Percentiles rank a stretch among this genome's conserved stretches.
These are phyloP conservation scores for Euwallacea fornicatus DNA, from an alignment of 1,140 invertebrate species.

Conservation along the genomic window DNA sequence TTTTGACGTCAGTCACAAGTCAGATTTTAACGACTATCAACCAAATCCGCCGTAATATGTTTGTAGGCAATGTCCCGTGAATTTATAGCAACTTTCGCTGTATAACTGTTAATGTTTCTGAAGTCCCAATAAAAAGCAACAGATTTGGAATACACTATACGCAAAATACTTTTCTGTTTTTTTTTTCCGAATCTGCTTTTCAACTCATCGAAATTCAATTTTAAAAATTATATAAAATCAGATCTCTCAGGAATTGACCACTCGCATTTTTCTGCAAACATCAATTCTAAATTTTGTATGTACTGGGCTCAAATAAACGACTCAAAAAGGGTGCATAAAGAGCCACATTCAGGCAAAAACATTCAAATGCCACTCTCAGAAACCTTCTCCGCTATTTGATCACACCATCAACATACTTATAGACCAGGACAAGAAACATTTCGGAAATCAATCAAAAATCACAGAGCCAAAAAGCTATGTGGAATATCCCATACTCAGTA, in stretches of 20 bases:
- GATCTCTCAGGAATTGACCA: neutral
- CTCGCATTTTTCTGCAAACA: neutral
- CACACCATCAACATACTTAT: neutral
- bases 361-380: constrained; percentile 32
- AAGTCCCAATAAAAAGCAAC: too few relatives aligned
- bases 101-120: too few relatives aligned
- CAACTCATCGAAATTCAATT: neutral
- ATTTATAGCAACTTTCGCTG: too few relatives aligned
- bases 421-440: neutral
- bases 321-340: neutral
- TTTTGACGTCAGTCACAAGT: too few relatives aligned
- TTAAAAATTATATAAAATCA: neutral
- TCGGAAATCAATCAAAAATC: neutral
- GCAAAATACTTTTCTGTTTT: neutral
- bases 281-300: neutral
- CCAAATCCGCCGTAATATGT: too few relatives aligned
- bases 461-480: constrained; percentile 3
- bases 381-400: neutral
- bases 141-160: too few relatives aligned
- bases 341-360: constrained; percentile 30
- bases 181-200: neutral
- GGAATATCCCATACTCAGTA: neutral
- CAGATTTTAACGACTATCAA: too few relatives aligned
- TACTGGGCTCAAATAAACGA: neutral
- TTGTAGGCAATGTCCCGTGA: too few relatives aligned